Conservation (phyloP, 1,140 invertebrate species). For the Chlorops oryzae region DNA sequence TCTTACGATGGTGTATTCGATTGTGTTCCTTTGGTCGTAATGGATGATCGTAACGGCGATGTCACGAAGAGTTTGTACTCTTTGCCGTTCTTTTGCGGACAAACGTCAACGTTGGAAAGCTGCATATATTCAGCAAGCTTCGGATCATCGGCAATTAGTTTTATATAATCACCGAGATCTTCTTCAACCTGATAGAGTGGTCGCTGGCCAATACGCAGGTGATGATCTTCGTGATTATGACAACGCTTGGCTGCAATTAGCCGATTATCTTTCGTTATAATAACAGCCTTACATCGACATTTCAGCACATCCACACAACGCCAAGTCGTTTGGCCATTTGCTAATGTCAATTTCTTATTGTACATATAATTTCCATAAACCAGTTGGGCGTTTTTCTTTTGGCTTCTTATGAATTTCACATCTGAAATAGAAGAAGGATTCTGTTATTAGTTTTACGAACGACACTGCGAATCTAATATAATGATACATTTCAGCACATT, state of each 20-base stretch:
- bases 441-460: not conserved
- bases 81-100: constrained; percentile 30
- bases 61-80: constrained; percentile 31
- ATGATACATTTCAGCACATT: not conserved
- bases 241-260: constrained; percentile 11
- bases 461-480: too few relatives aligned
- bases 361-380: constrained; percentile 23
- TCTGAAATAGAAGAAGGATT: not conserved
- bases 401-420: constrained; percentile 24
- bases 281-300: constrained; percentile 21
- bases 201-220: constrained; percentile 15
- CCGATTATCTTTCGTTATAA: constrained; percentile 20
- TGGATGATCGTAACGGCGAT: not conserved
- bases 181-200: constrained; percentile 17
- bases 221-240: constrained; percentile 21
- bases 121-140: constrained; percentile 35
- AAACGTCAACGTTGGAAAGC: constrained; percentile 37
- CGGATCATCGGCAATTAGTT: constrained; percentile 24
- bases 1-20: too few relatives aligned
- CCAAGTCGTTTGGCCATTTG: constrained; percentile 27
- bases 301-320: constrained; percentile 22
- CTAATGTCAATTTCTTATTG: constrained; percentile 25
- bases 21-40: not conserved
- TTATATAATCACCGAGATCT: constrained; percentile 20
- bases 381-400: constrained; percentile 26